Conservation (phyloP, 2,888 invertebrate species). For the Andrena chrysosceles region DNA sequence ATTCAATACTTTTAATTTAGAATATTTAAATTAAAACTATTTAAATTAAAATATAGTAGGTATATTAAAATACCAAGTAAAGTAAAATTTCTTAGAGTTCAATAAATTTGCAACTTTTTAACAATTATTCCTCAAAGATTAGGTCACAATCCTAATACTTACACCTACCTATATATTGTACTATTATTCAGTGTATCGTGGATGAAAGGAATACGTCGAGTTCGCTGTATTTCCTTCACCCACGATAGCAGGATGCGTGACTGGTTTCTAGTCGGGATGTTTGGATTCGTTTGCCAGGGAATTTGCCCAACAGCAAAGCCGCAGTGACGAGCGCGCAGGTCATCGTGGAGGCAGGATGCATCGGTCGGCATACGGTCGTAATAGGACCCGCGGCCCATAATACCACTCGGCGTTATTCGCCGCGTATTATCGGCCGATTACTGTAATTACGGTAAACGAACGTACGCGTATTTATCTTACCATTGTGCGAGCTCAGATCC, state of each 20-base stretch:
- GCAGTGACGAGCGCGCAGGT: constrained; percentile 42
- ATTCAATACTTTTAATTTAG: too few relatives aligned
- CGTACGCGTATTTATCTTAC: constrained; percentile 86
- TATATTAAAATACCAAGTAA: too few relatives aligned
- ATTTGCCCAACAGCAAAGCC: constrained; percentile 9
- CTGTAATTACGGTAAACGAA: constrained; percentile 60
- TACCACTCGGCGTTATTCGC: constrained; percentile 54
- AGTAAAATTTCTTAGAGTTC: too few relatives aligned
- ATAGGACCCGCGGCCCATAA: constrained; percentile 30
- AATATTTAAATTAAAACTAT: too few relatives aligned
- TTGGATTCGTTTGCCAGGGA: not conserved
- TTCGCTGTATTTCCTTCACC: too few relatives aligned
- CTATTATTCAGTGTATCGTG: too few relatives aligned
- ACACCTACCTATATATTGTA: too few relatives aligned
- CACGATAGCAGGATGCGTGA: not conserved
- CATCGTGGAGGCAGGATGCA: constrained; percentile 65
- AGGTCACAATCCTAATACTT: too few relatives aligned
- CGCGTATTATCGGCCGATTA: constrained; percentile 62
- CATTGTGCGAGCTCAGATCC: constrained; percentile 94
- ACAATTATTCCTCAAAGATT: too few relatives aligned
- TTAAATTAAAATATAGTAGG: too few relatives aligned
- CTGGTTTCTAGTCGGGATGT: not conserved
- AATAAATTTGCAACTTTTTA: too few relatives aligned
- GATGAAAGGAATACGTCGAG: too few relatives aligned
- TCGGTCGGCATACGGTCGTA: constrained; percentile 24